Evolutionary conservation across 2,888 invertebrate genomes (phyloP).

Genomic region (Cryptocheilus praepositus): DNA sequence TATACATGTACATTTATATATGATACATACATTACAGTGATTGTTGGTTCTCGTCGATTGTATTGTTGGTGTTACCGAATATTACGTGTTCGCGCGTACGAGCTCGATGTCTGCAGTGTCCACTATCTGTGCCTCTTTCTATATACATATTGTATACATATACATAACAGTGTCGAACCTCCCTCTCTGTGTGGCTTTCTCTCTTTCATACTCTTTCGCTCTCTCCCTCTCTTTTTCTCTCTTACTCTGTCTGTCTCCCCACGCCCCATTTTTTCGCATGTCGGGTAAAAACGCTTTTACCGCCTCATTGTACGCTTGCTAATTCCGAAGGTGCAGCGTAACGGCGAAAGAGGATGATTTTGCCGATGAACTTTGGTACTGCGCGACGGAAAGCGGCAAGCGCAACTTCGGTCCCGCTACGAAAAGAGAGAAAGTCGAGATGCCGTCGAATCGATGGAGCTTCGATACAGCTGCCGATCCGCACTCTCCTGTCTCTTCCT

Average conservation of each 20-base stretch:
- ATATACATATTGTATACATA: conserved; percentile 38
- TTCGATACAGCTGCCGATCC: conserved; percentile 32
- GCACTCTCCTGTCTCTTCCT: conserved; percentile 34
- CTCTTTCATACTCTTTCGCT: conserved; percentile 10
- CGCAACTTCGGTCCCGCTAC: neutral
- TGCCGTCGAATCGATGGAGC: conserved; percentile 40
- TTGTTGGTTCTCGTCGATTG: conserved; percentile 35
- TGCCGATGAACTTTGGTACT: too few species aligned
- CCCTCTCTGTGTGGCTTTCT: conserved; percentile 29
- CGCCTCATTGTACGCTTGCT: too few species aligned
- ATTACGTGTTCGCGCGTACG: conserved; percentile 49
- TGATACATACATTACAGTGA: conserved; percentile 40
- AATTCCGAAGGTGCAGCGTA: too few species aligned
- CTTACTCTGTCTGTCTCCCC: neutral
- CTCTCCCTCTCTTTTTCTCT: conserved; percentile 7
- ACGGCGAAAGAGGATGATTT: too few species aligned
- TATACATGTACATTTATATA: conserved; percentile 29
- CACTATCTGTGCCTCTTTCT: conserved; percentile 59
- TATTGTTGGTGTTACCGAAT: conserved; percentile 59
- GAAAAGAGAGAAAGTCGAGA: conserved; percentile 3
- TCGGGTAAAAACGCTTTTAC: too few species aligned
- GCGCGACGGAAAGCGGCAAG: conserved; percentile 7
- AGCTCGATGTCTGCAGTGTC: conserved; percentile 64
- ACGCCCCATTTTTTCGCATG: too few species aligned
- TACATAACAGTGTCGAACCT: conserved; percentile 39